These are phyloP conservation scores for Tragopan temminckii DNA, from an alignment of 2,797 vertebrate genomes.

Conservation along the genomic window DNA sequence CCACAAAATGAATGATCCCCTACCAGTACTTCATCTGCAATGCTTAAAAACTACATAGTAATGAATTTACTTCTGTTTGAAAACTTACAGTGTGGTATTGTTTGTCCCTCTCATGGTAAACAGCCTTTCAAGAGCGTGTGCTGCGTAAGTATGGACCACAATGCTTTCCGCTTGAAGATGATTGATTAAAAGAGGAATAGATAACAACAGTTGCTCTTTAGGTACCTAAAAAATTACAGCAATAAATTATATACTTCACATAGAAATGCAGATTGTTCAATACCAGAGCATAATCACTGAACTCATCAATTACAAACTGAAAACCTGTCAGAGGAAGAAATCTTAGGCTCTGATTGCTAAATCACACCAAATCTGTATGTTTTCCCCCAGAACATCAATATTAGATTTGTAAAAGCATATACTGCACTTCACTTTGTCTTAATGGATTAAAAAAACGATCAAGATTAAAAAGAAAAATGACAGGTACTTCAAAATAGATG, in stretches of 20 bases:
- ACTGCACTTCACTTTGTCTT: background rate
- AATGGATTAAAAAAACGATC: background rate
- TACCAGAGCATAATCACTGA: background rate
- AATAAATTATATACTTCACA: background rate
- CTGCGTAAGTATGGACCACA: constrained; percentile 96
- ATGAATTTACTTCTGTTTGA: background rate
- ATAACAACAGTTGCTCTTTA: constrained; percentile 94
- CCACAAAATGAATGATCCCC: background rate
- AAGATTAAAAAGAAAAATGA: too few relatives aligned
- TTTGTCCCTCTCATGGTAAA: constrained; percentile 96
- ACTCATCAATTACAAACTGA: background rate
- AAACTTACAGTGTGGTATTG: constrained; percentile 92
- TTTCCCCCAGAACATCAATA: background rate
- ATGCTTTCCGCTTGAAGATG: constrained; percentile 95
- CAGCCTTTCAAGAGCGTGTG: constrained; percentile 94
- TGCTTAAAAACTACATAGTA: background rate
- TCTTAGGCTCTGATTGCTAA: background rate
- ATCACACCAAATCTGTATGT: background rate
- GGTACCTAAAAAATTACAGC: constrained; percentile 86
- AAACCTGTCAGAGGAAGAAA: background rate
- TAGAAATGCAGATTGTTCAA: constrained; percentile 20
- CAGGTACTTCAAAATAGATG: background rate
- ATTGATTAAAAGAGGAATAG: constrained; percentile 92
- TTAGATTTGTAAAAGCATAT: background rate
- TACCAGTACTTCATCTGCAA: background rate